Evolutionary conservation across 2,888 invertebrate genomes (phyloP).

Genomic region (Melangyna quadrimaculata): DNA sequence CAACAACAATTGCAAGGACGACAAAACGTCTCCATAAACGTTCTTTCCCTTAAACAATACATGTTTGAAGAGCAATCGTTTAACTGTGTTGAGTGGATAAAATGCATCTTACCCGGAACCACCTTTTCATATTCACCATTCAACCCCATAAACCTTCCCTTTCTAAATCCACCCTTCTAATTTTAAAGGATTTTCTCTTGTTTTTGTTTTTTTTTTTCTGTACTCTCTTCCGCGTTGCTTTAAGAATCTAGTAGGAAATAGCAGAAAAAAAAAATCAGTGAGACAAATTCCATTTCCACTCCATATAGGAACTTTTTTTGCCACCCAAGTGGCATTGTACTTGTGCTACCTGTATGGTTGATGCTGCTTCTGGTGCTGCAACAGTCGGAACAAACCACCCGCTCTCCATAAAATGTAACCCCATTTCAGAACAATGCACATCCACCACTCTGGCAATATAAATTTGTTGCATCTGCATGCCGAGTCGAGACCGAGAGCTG

Average conservation of each 20-base stretch:
- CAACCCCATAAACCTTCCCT: background rate
- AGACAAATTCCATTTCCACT: conserved; percentile 51
- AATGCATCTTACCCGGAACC: conserved; percentile 48
- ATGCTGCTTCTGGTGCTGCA: conserved; percentile 35
- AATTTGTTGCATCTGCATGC: conserved; percentile 50
- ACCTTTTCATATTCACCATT: conserved; percentile 24
- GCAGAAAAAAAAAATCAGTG: background rate
- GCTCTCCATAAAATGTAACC: background rate
- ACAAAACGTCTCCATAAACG: conserved; percentile 28
- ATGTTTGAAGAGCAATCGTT: conserved; percentile 66
- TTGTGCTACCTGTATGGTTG: conserved; percentile 48
- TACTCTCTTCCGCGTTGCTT: conserved; percentile 41
- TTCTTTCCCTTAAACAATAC: conserved; percentile 1
- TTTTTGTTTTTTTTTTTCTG: background rate
- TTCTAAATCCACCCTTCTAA: conserved; percentile 18
- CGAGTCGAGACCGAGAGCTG: too few species aligned
- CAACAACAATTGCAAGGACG: background rate
- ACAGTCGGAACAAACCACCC: conserved; percentile 39
- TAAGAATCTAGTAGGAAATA: background rate
- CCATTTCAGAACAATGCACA: conserved; percentile 32
- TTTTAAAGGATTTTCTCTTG: conserved; percentile 40
- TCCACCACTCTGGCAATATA: conserved; percentile 19
- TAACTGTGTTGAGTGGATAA: conserved; percentile 69
- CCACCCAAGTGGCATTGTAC: conserved; percentile 55
- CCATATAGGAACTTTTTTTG: conserved; percentile 53